These are phyloP conservation scores for Novumbra hubbsi DNA, from an alignment of 2,797 vertebrate genomes.

Conservation along the genomic window DNA sequence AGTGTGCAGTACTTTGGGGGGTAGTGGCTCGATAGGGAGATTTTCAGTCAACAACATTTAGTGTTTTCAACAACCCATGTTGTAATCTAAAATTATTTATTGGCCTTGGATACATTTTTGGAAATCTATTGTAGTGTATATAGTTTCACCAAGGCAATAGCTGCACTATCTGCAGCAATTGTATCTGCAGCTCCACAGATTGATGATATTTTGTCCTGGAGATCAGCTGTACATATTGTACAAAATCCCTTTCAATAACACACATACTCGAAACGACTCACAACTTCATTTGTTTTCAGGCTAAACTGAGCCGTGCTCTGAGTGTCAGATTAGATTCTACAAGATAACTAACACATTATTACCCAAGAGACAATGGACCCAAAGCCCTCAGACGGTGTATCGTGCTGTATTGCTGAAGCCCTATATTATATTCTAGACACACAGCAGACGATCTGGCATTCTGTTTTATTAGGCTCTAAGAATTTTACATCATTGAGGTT, in stretches of 20 bases:
- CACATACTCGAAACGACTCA: neutral
- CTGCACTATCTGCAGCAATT: neutral
- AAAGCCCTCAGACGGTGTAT: neutral
- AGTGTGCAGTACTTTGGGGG: too few species aligned
- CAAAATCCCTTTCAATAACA: slow-evolving; percentile 2
- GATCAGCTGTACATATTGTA: neutral
- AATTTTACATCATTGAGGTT: slow-evolving; percentile 10
- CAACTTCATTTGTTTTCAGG: neutral
- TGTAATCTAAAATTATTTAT: too few species aligned
- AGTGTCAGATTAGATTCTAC: neutral
- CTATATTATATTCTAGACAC: neutral
- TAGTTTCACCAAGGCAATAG: too few species aligned
- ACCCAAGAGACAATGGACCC: neutral
- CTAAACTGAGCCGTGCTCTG: neutral
- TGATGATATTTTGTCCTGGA: neutral
- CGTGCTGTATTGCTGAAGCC: neutral
- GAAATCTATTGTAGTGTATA: too few species aligned
- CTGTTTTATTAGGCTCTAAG: slow-evolving; percentile 10
- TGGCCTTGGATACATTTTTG: too few species aligned
- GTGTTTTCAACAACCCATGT: too few species aligned
- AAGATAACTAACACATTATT: neutral
- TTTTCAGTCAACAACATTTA: too few species aligned
- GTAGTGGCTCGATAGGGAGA: too few species aligned
- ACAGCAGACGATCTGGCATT: neutral
- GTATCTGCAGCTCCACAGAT: neutral